These are phyloP conservation scores for Amorpha juglandis DNA, from an alignment of 2,888 invertebrate species.

Conservation along the genomic window DNA sequence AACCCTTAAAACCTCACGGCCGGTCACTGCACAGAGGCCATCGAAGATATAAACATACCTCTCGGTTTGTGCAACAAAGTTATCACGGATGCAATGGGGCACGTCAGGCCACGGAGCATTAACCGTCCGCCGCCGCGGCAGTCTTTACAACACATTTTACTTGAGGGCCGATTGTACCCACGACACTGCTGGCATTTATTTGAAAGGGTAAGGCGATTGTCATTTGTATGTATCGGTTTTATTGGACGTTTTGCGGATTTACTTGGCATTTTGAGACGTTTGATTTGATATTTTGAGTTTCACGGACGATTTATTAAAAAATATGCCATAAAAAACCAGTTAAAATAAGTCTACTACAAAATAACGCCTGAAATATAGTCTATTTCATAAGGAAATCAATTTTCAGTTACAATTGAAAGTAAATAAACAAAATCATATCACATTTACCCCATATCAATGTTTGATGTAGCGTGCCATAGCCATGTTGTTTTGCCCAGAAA, in stretches of 20 bases:
- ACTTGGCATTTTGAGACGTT: constrained; percentile 57
- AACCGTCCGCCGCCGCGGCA: constrained; percentile 32
- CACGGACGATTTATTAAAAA: no score
- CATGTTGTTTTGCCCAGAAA: no score
- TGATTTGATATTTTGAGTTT: not conserved
- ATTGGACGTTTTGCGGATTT: constrained; percentile 8
- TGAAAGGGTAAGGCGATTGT: constrained; percentile 24
- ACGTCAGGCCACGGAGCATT: constrained; percentile 42
- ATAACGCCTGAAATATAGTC: no score
- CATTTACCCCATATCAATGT: no score
- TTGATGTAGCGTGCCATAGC: no score
- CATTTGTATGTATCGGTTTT: constrained; percentile 22
- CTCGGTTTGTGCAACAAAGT: constrained; percentile 36
- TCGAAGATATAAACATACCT: constrained; percentile 19
- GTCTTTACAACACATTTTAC: constrained; percentile 41
- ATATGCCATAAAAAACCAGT: no score
- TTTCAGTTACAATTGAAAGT: no score
- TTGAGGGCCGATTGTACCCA: constrained; percentile 24
- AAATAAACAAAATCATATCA: no score
- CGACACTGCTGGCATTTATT: constrained; percentile 19
- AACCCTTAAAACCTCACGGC: constrained; percentile 18
- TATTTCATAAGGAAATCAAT: no score
- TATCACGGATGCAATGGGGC: constrained; percentile 48
- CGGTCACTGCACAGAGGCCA: not conserved
- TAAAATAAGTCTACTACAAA: no score